phyloP scores from a whole-genome alignment of 2,113 vertebrate genomes.

The Parotia lawesii region DNA sequence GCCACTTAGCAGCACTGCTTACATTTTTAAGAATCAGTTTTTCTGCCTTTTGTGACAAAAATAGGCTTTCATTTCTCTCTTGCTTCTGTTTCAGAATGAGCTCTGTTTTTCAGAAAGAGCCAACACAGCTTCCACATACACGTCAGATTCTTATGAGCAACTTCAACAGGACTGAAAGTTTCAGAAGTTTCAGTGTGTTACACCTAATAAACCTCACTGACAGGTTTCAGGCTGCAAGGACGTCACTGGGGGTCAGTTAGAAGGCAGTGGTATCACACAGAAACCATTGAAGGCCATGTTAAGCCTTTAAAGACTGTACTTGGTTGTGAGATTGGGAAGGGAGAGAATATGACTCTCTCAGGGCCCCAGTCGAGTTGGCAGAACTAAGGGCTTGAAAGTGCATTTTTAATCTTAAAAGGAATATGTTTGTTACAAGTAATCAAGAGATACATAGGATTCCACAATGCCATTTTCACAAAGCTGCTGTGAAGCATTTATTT shows the following conservation, averaged over 20 bases:
- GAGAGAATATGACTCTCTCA: neutral
- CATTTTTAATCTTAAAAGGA: slow-evolving; percentile 2
- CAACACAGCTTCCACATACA: neutral
- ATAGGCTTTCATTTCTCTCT: neutral
- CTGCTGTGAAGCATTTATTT: neutral
- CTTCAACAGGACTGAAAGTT: neutral
- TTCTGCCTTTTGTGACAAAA: neutral
- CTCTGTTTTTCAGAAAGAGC: neutral
- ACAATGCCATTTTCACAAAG: neutral
- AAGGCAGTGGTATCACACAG: neutral
- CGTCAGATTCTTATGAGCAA: neutral
- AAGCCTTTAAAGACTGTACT: neutral
- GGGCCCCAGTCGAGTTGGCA: neutral
- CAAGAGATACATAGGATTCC: neutral
- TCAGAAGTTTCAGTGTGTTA: neutral
- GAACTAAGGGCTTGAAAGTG: neutral
- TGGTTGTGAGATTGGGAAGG: neutral
- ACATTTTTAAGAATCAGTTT: neutral
- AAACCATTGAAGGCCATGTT: neutral
- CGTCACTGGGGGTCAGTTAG: neutral
- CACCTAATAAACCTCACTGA: neutral
- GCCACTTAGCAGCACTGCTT: neutral
- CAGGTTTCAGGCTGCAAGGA: neutral
- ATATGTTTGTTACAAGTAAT: neutral
- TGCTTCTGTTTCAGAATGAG: neutral